phyloP scores from a whole-genome alignment of 1,140 invertebrate genomes.

The Anastrepha obliqua region DNA sequence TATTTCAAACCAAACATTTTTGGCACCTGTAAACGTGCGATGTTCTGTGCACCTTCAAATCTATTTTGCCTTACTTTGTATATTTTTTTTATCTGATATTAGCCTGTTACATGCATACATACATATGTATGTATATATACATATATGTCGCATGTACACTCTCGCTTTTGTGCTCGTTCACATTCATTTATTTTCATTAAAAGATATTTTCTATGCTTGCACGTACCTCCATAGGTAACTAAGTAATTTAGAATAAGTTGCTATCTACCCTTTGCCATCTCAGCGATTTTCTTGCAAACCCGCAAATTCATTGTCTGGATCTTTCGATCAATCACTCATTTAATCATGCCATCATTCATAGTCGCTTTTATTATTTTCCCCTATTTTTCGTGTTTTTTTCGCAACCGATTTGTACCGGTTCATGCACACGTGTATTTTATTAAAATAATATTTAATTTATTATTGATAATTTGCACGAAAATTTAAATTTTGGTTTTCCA shows the following conservation, averaged over 20 bases:
- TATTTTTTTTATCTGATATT: too few species aligned
- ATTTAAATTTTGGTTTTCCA: background rate
- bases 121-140: background rate
- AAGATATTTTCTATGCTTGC: background rate
- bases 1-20: too few species aligned
- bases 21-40: too few species aligned
- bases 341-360: background rate
- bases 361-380: background rate
- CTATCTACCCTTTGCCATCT: constrained; percentile 25
- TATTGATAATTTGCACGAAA: background rate
- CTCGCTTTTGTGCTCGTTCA: background rate
- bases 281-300: background rate
- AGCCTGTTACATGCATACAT: background rate
- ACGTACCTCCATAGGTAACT: background rate
- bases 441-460: background rate
- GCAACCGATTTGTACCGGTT: background rate
- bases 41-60: too few species aligned
- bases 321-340: constrained; percentile 8
- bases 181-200: background rate
- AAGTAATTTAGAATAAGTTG: background rate
- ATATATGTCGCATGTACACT: background rate
- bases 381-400: background rate
- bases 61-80: too few species aligned
- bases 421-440: background rate
- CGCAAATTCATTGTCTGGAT: constrained; percentile 20